These are phyloP conservation scores for Neomonachus schauinslandi DNA, from an alignment of 2,113 vertebrate species.

Conservation along the genomic window DNA sequence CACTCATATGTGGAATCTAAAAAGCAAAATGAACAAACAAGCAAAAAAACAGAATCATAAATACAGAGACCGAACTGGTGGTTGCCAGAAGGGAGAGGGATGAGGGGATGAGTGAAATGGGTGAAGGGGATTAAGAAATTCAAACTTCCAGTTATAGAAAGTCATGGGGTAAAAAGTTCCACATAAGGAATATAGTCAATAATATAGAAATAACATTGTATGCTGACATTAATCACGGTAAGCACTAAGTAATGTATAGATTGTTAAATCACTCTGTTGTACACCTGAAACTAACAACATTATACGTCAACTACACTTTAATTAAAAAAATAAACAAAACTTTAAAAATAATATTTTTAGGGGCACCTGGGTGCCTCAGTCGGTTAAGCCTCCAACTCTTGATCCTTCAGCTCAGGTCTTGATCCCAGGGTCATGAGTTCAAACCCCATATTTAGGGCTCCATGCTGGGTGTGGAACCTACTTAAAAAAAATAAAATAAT, in stretches of 20 bases:
- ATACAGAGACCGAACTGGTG: neutral
- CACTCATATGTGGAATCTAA: neutral
- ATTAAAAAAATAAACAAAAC: neutral
- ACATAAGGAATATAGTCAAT: neutral
- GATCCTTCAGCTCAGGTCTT: neutral
- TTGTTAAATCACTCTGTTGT: neutral
- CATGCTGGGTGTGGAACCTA: neutral
- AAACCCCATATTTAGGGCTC: no score
- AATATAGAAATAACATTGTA: neutral
- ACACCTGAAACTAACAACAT: neutral
- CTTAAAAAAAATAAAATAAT: neutral
- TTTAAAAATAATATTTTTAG: neutral
- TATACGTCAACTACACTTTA: neutral
- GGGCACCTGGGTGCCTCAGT: neutral
- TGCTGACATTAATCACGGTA: neutral
- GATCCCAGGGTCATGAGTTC: neutral
- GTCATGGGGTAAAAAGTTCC: neutral
- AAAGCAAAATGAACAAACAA: neutral
- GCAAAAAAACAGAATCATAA: neutral
- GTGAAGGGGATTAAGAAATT: neutral
- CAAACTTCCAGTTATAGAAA: neutral
- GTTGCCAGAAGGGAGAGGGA: neutral
- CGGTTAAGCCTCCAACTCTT: neutral
- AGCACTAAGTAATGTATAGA: neutral
- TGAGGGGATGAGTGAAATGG: neutral